Base-by-base conservation (phyloP, 2,888 invertebrate species). In the Catotricha subobsoleta region DNA sequence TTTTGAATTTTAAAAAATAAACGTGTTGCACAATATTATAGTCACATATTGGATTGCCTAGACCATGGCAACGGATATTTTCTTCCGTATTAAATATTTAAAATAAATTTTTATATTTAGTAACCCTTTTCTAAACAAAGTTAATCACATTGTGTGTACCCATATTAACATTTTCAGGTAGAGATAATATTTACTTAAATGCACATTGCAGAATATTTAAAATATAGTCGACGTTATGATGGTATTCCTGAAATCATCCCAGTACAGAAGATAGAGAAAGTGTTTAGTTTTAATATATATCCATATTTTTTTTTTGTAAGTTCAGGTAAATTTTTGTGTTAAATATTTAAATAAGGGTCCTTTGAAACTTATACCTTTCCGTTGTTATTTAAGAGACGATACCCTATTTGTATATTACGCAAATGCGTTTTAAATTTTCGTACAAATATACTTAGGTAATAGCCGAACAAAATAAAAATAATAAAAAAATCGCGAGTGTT, bases 321-420 rank as follows among this genome's bases (percentile, higher is more conserved):
- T 15, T 29, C 13, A 12, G 9, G 6, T 12, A 29, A 10, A 29
- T 12, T 12, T 29, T n/a, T n/a, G 13, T 15, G 4, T 16, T 15
- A 31, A 31, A 31, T 6, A 31, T 31, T 31, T 31, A 31, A 31
- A 31, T 31, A 31, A 31, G 31, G 31, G 31, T 31, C n/a, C 31
- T 31, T 8, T 25, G 10, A 10, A 25, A 25, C 25, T 10, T 6
- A 25, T 6, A 8, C 10, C 10, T 25, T 25, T 25, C 10, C 10
- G 25, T 10, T n/a, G n/a, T n/a, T n/a, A n/a, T n/a, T n/a, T n/a
- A n/a, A n/a, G n/a, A n/a, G n/a, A n/a, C n/a, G n/a, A n/a, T n/a
- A n/a, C n/a, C n/a, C n/a, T n/a, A n/a, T n/a, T n/a, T n/a, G n/a
- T n/a, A n/a, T n/a, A n/a, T n/a, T n/a, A n/a, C n/a, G n/a, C n/a